Percentiles rank a stretch among this genome's conserved stretches.
Conservation (phyloP, 2,113 vertebrate genomes). For the Spizaetus ornatus region DNA sequence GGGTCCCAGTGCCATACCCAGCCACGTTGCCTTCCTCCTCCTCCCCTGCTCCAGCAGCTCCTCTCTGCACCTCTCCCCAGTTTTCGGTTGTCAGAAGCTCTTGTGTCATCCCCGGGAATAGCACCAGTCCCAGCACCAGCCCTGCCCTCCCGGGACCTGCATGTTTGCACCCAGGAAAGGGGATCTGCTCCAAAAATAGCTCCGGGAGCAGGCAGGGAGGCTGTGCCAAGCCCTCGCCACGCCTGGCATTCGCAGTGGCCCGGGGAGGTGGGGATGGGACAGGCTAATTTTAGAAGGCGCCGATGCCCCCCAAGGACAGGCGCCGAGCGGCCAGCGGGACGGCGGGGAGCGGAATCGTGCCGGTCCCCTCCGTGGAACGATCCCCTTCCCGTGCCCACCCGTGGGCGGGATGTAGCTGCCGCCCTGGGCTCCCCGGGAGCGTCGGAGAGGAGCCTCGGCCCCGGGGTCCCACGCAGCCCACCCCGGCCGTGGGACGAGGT, state of each 20-base stretch:
- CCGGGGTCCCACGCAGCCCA: background rate
- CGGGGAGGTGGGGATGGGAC: background rate
- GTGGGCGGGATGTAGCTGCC: background rate
- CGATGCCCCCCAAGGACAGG: conserved; percentile 22
- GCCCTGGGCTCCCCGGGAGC: background rate
- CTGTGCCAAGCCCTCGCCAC: background rate
- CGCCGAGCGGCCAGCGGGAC: background rate
- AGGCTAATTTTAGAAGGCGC: conserved; percentile 56
- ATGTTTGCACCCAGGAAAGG: background rate
- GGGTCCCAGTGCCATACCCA: background rate
- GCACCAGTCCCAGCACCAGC: background rate
- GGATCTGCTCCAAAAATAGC: conserved; percentile 62
- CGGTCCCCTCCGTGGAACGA: rapidly evolving
- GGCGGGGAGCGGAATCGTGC: background rate
- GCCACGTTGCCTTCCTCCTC: background rate
- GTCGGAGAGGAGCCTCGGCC: background rate
- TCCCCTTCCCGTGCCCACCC: background rate
- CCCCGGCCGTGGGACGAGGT: background rate
- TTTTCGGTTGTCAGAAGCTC: background rate
- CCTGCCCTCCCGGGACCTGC: background rate
- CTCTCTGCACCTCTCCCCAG: rapidly evolving
- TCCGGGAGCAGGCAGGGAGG: background rate
- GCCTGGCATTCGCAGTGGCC: background rate
- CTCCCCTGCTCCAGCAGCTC: background rate
- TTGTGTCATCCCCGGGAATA: conserved; percentile 23